Base-by-base conservation (phyloP, 1,140 invertebrate genomes). In the Phymorhynchus buccinoides region DNA sequence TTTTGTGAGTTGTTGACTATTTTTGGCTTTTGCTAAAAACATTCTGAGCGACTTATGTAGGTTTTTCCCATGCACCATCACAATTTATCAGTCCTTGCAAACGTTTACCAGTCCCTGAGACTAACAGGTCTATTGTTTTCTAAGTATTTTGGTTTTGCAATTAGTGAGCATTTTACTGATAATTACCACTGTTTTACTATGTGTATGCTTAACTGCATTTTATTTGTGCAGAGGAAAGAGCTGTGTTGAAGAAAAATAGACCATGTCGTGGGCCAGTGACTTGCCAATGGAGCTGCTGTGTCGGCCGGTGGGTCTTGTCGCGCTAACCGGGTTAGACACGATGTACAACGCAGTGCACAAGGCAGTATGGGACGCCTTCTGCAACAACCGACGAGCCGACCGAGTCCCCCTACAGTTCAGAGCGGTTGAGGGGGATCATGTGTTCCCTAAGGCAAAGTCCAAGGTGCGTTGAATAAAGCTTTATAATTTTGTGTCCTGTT, bases 351-450 rank as follows among this genome's bases (percentile, higher is more conserved):
- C 96, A 18, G 94, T 97, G 52, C 98, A 99, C 92, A 96, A 96
- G 90, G 94, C 96, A 42, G 96, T 99, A 91, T 99, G 97, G 97
- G 97, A 99, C 92, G 96, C 96, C 0, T 98, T 99, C 92, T 96
- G 95, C 85, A 96, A 96, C 88, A 97, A 96, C 91, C 94, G 97
- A 37, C 95, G 96, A 85, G 93, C 95, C 3, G 97, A 98, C 90
- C 94, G 96, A 88, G 95, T 96, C n/a, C 95, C 96, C 0, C 95
- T 99, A 56, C 95, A 96, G 86, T 98, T 98, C 92, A 97, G 97
- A 92, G 94, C 97, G 82, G 95, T 96, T 80, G 95, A 95, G 42
- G 90, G 88, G 35, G 94, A 94, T 77, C 96, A 97, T 93, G 96
- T 97, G 90, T 98, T 98, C 93, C 97, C 97, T 16, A 96, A 96